phyloP scores from a whole-genome alignment of 2,888 invertebrate genomes.

The Pseudolycoriella hygida region DNA sequence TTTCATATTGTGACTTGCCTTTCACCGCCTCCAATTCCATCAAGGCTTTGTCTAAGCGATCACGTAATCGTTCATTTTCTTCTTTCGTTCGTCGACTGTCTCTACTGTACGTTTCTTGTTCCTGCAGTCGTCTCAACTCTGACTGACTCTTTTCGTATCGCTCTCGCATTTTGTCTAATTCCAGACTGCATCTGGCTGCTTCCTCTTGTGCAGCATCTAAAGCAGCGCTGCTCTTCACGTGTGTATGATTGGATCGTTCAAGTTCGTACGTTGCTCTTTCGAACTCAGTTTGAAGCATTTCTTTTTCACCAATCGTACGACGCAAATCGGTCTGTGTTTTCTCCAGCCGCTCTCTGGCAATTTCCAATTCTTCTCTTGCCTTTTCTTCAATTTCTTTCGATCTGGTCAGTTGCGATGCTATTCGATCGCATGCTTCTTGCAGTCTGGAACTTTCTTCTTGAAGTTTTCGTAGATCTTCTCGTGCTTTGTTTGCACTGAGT shows the following conservation, averaged over 20 bases:
- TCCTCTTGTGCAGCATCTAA: slow-evolving; percentile 85
- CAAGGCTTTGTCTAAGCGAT: slow-evolving; percentile 62
- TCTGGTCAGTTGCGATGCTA: slow-evolving; percentile 65
- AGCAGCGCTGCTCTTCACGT: slow-evolving; percentile 65
- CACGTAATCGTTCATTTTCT: slow-evolving; percentile 64
- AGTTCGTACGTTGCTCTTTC: slow-evolving; percentile 73
- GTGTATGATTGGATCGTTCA: slow-evolving; percentile 72
- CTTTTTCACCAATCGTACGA: slow-evolving; percentile 66
- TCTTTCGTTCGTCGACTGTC: slow-evolving; percentile 62
- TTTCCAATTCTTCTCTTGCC: slow-evolving; percentile 73
- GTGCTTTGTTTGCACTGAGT: slow-evolving; percentile 56
- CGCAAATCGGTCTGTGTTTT: slow-evolving; percentile 73
- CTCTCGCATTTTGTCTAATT: slow-evolving; percentile 79
- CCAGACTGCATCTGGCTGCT: slow-evolving; percentile 66
- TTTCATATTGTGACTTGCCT: slow-evolving; percentile 61
- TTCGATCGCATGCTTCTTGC: slow-evolving; percentile 79
- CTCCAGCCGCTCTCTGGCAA: slow-evolving; percentile 75
- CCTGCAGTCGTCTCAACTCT: slow-evolving; percentile 67
- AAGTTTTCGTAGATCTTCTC: slow-evolving; percentile 70
- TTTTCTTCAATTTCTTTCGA: slow-evolving; percentile 85
- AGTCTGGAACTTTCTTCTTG: slow-evolving; percentile 72
- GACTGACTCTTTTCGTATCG: slow-evolving; percentile 72
- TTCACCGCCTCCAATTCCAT: slow-evolving; percentile 64
- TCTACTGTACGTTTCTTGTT: slow-evolving; percentile 60
- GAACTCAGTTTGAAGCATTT: slow-evolving; percentile 67